A percentile compares a stretch with the other conserved stretches of the same genome.
These are phyloP conservation scores for Morus bassanus DNA, from an alignment of 2,797 vertebrate genomes.

Conservation along the genomic window DNA sequence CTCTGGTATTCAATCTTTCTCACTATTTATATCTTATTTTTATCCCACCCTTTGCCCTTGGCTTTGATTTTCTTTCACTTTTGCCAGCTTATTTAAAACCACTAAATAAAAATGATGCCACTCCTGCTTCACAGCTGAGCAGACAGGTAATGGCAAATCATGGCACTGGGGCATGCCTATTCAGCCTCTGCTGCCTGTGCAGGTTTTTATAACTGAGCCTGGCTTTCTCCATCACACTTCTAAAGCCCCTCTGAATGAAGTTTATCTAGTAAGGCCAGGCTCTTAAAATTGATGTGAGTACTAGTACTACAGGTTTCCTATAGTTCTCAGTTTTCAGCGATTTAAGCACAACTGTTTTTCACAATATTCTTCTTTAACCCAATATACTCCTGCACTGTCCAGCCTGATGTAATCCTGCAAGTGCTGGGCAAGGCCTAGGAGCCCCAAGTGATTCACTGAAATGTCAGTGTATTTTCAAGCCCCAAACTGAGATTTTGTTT, in stretches of 20 bases:
- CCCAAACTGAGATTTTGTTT: not conserved
- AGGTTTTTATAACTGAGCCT: not conserved
- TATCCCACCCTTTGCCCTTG: not conserved
- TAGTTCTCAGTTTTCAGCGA: not conserved
- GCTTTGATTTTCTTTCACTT: not conserved
- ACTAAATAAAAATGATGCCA: not conserved
- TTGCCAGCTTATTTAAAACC: not conserved
- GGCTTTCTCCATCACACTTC: not conserved
- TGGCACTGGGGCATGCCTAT: rapidly evolving
- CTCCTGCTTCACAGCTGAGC: not conserved
- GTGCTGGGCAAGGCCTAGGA: not conserved
- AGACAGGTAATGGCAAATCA: not conserved
- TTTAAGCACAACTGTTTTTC: not conserved
- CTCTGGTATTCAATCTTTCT: not conserved
- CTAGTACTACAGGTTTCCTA: not conserved
- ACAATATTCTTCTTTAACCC: not conserved
- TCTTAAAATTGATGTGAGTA: not conserved
- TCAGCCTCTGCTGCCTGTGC: not conserved
- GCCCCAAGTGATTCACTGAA: not conserved
- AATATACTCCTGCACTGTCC: not conserved
- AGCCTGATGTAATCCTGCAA: not conserved
- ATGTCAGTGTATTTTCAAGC: not conserved
- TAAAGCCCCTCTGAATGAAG: not conserved
- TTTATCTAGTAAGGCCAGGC: not conserved
- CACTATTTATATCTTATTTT: not conserved